These are phyloP conservation scores for Halcyon badia DNA, from an alignment of 2,797 vertebrate genomes.

Conservation along the genomic window DNA sequence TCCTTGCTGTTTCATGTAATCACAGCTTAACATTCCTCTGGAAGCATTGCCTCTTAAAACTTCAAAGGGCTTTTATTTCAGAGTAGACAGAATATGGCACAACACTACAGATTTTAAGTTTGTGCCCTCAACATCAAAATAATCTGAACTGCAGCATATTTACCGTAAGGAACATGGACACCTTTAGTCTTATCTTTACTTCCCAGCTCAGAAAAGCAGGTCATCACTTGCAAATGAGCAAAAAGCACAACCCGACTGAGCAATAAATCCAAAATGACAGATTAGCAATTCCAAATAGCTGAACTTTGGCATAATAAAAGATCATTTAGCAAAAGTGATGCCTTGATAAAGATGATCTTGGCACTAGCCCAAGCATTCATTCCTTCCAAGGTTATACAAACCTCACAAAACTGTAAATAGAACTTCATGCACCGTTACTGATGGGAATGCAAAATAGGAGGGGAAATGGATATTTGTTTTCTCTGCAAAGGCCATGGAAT, in stretches of 20 bases:
- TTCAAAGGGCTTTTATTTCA: not conserved
- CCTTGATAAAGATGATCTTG: conserved; percentile 52
- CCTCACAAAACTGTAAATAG: conserved; percentile 66
- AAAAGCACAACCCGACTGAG: not conserved
- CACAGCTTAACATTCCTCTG: not conserved
- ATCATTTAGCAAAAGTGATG: conserved; percentile 56
- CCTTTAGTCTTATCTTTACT: not conserved
- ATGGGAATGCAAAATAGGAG: conserved; percentile 66
- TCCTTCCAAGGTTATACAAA: conserved; percentile 72
- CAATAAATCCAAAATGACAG: conserved; percentile 44
- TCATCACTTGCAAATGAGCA: not conserved
- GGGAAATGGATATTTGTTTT: conserved; percentile 77
- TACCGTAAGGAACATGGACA: not conserved
- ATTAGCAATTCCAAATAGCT: conserved; percentile 17
- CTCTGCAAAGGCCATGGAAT: conserved; percentile 69
- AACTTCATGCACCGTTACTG: conserved; percentile 50
- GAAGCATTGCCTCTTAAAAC: not conserved
- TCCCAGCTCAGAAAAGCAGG: not conserved
- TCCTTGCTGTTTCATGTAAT: not conserved
- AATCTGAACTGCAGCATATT: not conserved
- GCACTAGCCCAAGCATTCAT: conserved; percentile 45
- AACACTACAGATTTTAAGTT: not conserved
- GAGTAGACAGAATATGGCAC: not conserved
- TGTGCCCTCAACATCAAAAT: not conserved
- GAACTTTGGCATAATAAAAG: conserved; percentile 49